Base-by-base conservation (phyloP, 1,140 invertebrate species). In the Macrosteles quadrilineatus region DNA sequence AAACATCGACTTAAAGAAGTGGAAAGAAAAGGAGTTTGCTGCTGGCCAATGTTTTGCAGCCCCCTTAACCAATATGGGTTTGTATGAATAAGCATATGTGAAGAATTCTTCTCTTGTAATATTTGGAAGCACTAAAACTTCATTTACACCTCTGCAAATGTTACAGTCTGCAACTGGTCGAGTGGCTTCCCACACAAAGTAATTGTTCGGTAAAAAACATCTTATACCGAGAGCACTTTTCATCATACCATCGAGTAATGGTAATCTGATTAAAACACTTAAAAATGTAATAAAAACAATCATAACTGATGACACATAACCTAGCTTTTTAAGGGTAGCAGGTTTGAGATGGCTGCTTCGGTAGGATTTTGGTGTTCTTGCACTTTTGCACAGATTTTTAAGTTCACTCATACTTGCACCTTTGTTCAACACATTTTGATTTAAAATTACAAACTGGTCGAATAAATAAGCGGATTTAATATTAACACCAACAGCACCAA, bases 111-210 rank as follows among this genome's bases (percentile, higher is more conserved):
- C 81, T 66, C 82, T 83, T 0, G 88, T 90, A 59, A 88, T 75
- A 81, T 92, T 93, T 53, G 78, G 74, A 68, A 89, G 77, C 55
- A 91, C 81, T 67, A 90, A 84, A 72, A 85, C 85, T 30, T 80
- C 78, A 67, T 87, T 79, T 17, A 90, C 82, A 66, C 82, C 78
- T 65, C 75, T 79, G 80, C 92, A 94, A 78, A 91, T 92, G 71
- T 83, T 81, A 77, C 94, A 96, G 78, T 93, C 86, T 4, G 91
- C 89, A n/a, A 91, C 83, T 14, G 93, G 93, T 69, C 93, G 82
- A 12, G 90, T 91, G 45, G 91, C 89, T 81, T 96, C 93, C 90
- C 91, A 93, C 31, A 94, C 82, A 50, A 96, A 82, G 76, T 91
- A 91, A 82, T 94, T 94, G 79, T 91, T 93, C 70, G 89, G 87